Evolutionary conservation across 2,888 invertebrate genomes (phyloP), one percentile per base, ranked within the genome.

Genomic region (Emmelina monodactyla): DNA sequence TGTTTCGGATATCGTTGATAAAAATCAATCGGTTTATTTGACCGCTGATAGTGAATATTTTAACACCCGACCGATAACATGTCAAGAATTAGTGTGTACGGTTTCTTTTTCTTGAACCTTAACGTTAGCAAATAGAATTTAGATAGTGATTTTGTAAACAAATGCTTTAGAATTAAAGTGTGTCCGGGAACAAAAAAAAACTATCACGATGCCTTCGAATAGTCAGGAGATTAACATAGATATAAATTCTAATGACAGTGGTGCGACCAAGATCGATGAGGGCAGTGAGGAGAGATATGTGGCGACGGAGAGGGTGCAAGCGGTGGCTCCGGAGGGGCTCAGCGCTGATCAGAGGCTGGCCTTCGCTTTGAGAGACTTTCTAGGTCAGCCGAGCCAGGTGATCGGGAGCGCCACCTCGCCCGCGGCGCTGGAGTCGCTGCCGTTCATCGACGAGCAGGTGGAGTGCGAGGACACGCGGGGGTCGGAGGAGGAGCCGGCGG

Each of bases 161-260:
- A n/a, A n/a, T n/a, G n/a, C n/a, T n/a, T n/a, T n/a, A n/a, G n/a
- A n/a, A n/a, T n/a, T 28, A 30, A 19, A 32, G 19, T 12, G 16
- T 9, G 32, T 28, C 6, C 5, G n/a, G n/a, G n/a, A n/a, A n/a
- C n/a, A n/a, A n/a, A 25, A 25, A 4, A 25, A 3, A 42, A 44
- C 53, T 43, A 48, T 55, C 45, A 66, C 49, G 45, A 79, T 79
- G 78, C 78, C 78, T 54, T 76, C 78, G 19, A 61, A 51, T 43
- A 76, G 61, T 50, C 73, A 70, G 53, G 68, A 76, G 49, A 64
- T 73, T 41, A 73, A 75, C 35, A 64, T 70, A 42, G 75, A 75
- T 51, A 50, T 73, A 32, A 68, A 65, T 57, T 65, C 65, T 30
- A 69, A 65, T 46, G 69, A 69, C 45, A 64, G 59, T 41, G 60